A percentile compares a stretch with the other conserved stretches of the same genome.
phyloP scores from a whole-genome alignment of 1,140 invertebrate genomes.

The Aphelenchoides avenae region DNA sequence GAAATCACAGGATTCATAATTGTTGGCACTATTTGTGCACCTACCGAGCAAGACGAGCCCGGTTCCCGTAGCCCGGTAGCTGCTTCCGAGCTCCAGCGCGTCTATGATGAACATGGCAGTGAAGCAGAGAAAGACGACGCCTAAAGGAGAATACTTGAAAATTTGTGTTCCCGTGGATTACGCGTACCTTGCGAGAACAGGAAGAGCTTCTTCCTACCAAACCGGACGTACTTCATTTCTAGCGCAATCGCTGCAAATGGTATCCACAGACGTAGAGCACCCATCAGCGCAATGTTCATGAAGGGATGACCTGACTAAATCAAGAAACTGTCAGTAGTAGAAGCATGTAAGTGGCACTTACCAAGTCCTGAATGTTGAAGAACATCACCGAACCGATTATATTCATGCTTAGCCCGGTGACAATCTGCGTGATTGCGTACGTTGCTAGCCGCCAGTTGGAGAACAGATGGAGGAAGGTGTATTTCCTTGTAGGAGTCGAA shows the following conservation, averaged over 20 bases:
- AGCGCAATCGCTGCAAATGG: constrained; percentile 33
- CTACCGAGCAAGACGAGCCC: constrained; percentile 19
- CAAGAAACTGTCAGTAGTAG: constrained; percentile 2
- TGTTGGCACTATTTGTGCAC: no score
- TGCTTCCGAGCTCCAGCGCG: constrained; percentile 1
- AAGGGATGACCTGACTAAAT: constrained; percentile 37
- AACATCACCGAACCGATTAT: constrained; percentile 33
- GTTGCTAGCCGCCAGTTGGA: constrained; percentile 23
- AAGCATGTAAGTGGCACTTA: background rate
- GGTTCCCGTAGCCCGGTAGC: constrained; percentile 19
- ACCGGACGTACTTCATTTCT: constrained; percentile 23
- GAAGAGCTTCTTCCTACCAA: constrained; percentile 32
- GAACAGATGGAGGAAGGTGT: constrained; percentile 31
- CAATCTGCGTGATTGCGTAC: constrained; percentile 36
- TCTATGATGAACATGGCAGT: constrained; percentile 38
- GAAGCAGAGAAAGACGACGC: constrained; percentile 29
- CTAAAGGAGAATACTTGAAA: constrained; percentile 11
- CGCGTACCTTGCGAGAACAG: constrained; percentile 30
- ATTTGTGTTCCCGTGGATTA: background rate
- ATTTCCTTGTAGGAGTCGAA: no score
- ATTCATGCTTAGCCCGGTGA: constrained; percentile 37
- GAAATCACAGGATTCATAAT: no score
- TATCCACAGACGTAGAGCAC: constrained; percentile 33
- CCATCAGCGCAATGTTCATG: constrained; percentile 40
- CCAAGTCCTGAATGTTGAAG: constrained; percentile 42